Conservation (phyloP, 2,888 invertebrate species). For the Zaprionus lineosus region DNA sequence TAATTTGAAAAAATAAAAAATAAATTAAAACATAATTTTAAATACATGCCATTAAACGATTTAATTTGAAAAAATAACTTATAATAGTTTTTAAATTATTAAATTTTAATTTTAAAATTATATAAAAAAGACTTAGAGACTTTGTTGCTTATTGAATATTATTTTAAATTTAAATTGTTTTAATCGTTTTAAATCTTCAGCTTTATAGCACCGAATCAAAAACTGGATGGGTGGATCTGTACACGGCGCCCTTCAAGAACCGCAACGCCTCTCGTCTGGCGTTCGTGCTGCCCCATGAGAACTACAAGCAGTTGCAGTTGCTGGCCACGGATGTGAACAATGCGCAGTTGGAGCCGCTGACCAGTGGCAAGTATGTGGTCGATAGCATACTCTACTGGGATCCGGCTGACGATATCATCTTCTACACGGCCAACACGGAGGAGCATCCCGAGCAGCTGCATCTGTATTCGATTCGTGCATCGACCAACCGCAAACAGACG, state of each 20-base stretch:
- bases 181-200: conserved; percentile 44
- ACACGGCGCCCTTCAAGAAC: conserved; percentile 88
- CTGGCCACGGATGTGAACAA: conserved; percentile 81
- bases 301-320: conserved; percentile 87
- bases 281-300: conserved; percentile 88
- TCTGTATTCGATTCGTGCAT: conserved; percentile 88
- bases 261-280: conserved; percentile 87
- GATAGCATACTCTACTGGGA: conserved; percentile 90
- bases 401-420: conserved; percentile 86
- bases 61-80: too few species aligned
- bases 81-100: too few species aligned
- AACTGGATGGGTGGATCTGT: conserved; percentile 91
- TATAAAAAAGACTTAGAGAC: too few species aligned
- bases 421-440: conserved; percentile 91
- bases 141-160: too few species aligned
- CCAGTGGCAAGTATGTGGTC: conserved; percentile 88
- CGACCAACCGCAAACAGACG: conserved; percentile 79
- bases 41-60: too few species aligned
- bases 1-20: too few species aligned
- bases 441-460: conserved; percentile 91
- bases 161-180: too few species aligned
- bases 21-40: too few species aligned
- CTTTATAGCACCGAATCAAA: conserved; percentile 75
- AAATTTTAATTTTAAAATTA: too few species aligned
- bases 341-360: conserved; percentile 83